phyloP scores from a whole-genome alignment of 2,797 vertebrate species.

The Balearica regulorum region DNA sequence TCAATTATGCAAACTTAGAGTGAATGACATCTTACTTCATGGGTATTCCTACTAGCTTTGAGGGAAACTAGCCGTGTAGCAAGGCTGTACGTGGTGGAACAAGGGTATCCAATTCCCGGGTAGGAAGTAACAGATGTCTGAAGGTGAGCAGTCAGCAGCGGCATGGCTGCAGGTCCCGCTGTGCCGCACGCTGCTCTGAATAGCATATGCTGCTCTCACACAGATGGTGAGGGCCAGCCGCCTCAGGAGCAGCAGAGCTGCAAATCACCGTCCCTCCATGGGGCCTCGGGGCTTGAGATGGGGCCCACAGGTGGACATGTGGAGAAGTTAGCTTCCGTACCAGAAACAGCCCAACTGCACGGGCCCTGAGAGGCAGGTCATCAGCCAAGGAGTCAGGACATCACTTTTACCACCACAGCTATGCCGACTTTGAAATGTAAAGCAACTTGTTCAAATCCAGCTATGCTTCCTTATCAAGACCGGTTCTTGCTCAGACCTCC shows the following conservation, averaged over 20 bases:
- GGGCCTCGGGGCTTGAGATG: accelerated
- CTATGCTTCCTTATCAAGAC: neutral
- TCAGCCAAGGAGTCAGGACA: neutral
- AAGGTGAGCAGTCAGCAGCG: conserved; percentile 15
- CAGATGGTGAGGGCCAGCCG: neutral
- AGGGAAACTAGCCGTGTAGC: accelerated
- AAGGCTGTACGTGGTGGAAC: accelerated
- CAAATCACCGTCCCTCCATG: accelerated
- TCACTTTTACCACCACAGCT: neutral
- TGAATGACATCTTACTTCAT: accelerated
- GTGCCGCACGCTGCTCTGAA: neutral
- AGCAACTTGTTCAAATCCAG: neutral
- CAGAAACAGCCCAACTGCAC: neutral
- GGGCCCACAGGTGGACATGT: neutral
- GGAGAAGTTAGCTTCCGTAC: neutral
- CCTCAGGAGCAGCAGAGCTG: neutral
- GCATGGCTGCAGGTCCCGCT: neutral
- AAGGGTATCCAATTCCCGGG: neutral
- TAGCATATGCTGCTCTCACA: neutral
- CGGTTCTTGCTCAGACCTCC: neutral
- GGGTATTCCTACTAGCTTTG: neutral
- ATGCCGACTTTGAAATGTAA: neutral
- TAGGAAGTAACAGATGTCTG: neutral
- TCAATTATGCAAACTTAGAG: neutral
- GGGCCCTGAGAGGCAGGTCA: neutral